A percentile compares a stretch with the other conserved stretches of the same genome.
phyloP scores from a whole-genome alignment of 2,797 vertebrate genomes.

The Protosalanx chinensis region DNA sequence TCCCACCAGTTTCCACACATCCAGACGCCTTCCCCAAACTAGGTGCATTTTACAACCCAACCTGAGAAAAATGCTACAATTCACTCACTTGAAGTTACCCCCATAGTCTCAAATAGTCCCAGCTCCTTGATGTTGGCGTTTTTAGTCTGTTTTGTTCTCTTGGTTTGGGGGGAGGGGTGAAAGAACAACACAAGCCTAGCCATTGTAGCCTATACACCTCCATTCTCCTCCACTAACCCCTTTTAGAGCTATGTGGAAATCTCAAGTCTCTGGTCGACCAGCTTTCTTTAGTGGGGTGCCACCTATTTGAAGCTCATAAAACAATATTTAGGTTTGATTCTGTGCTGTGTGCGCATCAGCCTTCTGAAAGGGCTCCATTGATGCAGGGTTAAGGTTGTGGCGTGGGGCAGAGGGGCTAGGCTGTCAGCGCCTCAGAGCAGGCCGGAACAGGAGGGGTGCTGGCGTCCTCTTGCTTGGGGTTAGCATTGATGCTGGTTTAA shows the following conservation, averaged over 20 bases:
- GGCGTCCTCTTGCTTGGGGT: slow-evolving; percentile 75
- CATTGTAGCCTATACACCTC: slow-evolving; percentile 43
- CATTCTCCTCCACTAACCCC: slow-evolving; percentile 17
- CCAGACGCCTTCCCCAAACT: slow-evolving; percentile 14
- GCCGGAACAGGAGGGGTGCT: slow-evolving; percentile 77
- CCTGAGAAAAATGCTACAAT: slow-evolving; percentile 36
- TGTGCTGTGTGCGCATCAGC: slow-evolving; percentile 75
- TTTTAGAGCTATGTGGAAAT: slow-evolving; percentile 48
- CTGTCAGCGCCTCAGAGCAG: slow-evolving; percentile 67
- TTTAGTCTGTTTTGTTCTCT: slow-evolving; percentile 20
- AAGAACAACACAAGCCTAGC: slow-evolving; percentile 39
- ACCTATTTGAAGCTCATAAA: slow-evolving; percentile 84
- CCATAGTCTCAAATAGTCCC: slow-evolving; percentile 28
- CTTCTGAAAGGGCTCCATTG: slow-evolving; percentile 79
- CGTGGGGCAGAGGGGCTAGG: slow-evolving; percentile 72
- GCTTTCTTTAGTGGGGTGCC: slow-evolving; percentile 76
- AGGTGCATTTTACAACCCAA: slow-evolving; percentile 40
- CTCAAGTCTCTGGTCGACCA: slow-evolving; percentile 71
- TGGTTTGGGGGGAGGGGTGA: slow-evolving; percentile 1
- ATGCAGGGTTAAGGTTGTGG: slow-evolving; percentile 79
- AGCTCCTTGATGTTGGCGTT: slow-evolving; percentile 40
- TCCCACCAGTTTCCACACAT: slow-evolving; percentile 6
- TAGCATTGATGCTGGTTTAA: slow-evolving; percentile 76
- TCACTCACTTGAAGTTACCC: slow-evolving; percentile 46
- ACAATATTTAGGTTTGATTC: slow-evolving; percentile 86